A percentile compares a stretch with the other conserved stretches of the same genome.
These are phyloP conservation scores for Troides aeacus DNA, from an alignment of 2,888 invertebrate genomes.

Conservation along the genomic window DNA sequence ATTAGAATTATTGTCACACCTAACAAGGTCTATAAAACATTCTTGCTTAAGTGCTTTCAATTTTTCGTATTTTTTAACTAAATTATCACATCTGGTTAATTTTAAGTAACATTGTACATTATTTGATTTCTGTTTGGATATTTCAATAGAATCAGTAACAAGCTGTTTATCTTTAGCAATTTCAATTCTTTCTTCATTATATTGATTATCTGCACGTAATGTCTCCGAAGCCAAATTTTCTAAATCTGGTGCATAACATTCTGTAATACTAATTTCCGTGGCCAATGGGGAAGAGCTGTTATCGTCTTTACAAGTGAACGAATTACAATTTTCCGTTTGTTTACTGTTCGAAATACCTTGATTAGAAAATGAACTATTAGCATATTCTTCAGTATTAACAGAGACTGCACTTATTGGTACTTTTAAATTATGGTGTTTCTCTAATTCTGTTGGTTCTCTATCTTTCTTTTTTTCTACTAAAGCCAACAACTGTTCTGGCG, in stretches of 20 bases:
- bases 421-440: background rate
- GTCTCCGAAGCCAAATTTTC: background rate
- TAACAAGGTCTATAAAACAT: slow-evolving; percentile 49
- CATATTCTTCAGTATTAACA: background rate
- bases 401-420: background rate
- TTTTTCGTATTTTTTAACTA: slow-evolving; percentile 45
- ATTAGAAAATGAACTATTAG: slow-evolving; percentile 1
- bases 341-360: slow-evolving; percentile 39
- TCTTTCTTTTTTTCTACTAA: slow-evolving; percentile 8
- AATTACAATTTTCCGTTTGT: slow-evolving; percentile 55
- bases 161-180: background rate
- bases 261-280: background rate
- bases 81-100: slow-evolving; percentile 50
- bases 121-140: slow-evolving; percentile 20
- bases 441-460: background rate
- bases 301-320: slow-evolving; percentile 43
- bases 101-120: slow-evolving; percentile 43
- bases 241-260: background rate
- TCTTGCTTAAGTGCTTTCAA: slow-evolving; percentile 39
- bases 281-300: background rate
- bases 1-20: slow-evolving; percentile 43
- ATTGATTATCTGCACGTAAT: background rate
- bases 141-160: background rate
- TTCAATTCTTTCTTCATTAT: background rate
- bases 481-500: slow-evolving; percentile 28